These are phyloP conservation scores for Drosophila cognata DNA, from an alignment of 2,888 invertebrate genomes.

Conservation along the genomic window DNA sequence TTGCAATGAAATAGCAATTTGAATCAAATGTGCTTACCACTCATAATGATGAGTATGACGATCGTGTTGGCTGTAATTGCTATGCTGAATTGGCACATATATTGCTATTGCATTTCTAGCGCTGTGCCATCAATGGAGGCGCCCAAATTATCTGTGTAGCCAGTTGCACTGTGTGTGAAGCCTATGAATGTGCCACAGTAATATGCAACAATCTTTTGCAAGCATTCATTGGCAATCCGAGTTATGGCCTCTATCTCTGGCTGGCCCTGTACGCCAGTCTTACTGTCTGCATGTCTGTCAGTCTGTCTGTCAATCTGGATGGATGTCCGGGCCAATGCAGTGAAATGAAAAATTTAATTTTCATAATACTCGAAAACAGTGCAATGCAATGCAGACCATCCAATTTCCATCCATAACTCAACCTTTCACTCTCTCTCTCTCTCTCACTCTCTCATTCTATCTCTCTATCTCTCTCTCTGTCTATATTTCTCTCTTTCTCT, in stretches of 20 bases:
- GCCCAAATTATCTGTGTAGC: slow-evolving; percentile 18
- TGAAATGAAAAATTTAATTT: slow-evolving; percentile 80
- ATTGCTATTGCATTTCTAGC: slow-evolving; percentile 62
- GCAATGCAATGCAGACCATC: slow-evolving; percentile 44
- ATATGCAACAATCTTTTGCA: slow-evolving; percentile 63
- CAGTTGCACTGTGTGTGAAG: slow-evolving; percentile 17
- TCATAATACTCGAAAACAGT: slow-evolving; percentile 75
- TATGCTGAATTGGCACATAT: slow-evolving; percentile 26
- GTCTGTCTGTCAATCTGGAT: slow-evolving; percentile 19
- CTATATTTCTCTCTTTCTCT: not conserved
- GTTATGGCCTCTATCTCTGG: slow-evolving; percentile 8
- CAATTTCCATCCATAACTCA: slow-evolving; percentile 28
- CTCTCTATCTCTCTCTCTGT: not conserved
- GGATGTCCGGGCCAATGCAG: slow-evolving; percentile 55
- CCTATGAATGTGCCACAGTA: slow-evolving; percentile 50
- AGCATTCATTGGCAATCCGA: slow-evolving; percentile 55
- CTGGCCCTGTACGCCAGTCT: not conserved
- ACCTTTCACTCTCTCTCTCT: not conserved
- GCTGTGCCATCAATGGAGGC: slow-evolving; percentile 49
- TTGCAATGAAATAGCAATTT: slow-evolving; percentile 49
- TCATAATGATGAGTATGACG: slow-evolving; percentile 24
- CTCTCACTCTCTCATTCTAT: not conserved
- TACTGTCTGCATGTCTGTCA: not conserved
- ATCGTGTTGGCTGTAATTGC: slow-evolving; percentile 38
- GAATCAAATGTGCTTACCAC: slow-evolving; percentile 41